Percentiles rank a stretch among this genome's conserved stretches.
Conservation (phyloP, 30 jellyfish, hydroid and myxozoan species). For the Haliclystus octoradiatus region DNA sequence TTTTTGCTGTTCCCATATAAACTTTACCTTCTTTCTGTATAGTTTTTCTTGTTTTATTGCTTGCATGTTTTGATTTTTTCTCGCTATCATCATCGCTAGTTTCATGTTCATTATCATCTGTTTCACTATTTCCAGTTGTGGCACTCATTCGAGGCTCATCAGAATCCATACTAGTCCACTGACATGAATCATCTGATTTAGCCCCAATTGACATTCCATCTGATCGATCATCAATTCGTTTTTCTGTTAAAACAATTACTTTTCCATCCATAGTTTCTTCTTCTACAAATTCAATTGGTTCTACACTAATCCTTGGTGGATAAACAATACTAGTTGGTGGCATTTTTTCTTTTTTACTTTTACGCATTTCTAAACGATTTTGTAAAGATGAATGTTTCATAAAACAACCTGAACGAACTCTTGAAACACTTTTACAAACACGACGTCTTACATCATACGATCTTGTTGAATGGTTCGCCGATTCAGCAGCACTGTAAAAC, state of each 20-base stretch:
- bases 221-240: not conserved
- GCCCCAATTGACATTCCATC: not conserved
- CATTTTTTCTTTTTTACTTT: not conserved
- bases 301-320: not conserved
- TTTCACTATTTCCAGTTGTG: not conserved
- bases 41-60: not conserved
- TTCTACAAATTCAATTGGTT: not conserved
- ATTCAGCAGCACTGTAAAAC: not conserved
- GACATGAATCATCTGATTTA: not conserved
- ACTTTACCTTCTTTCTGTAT: not conserved
- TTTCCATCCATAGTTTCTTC: not conserved
- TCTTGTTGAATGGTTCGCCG: not conserved
- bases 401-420: not conserved
- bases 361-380: not conserved
- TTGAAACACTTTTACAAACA: not conserved
- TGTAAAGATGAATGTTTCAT: not conserved
- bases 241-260: not conserved
- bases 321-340: not conserved
- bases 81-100: not conserved
- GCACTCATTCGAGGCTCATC: not conserved
- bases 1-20: not conserved
- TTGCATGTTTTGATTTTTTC: not conserved
- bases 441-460: not conserved
- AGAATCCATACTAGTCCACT: not conserved
- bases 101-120: not conserved